Evolutionary conservation across 2,888 invertebrate genomes (phyloP), one percentile per base, ranked within the genome.

Genomic region (Drosophila suboccidentalis): DNA sequence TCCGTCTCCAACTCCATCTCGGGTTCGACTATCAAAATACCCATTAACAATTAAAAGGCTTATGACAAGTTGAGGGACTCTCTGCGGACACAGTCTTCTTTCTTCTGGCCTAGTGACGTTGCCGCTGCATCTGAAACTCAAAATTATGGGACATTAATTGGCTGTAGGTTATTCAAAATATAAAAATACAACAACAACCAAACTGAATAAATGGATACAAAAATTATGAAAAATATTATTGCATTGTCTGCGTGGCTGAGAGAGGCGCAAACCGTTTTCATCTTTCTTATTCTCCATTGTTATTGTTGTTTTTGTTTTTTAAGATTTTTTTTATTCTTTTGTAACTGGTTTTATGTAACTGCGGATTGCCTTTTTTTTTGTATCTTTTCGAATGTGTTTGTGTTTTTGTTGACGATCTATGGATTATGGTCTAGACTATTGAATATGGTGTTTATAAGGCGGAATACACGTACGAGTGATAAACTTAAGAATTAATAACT

Each of bases 121-220:
- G 55, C 38, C 46, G 32, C 38, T 46, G 50, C 53, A 75, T 75
- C 71, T 64, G 65, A 63, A 64, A 70, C 75, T 71, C 63, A 78
- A 90, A 90, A 87, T 84, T 91, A 91, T 91, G 89, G 79, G 90
- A 91, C 91, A 91, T 90, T 91, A 91, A 91, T 91, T 89, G 90
- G 84, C 81, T 68, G 57, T 68, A 68, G 82, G 67, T 81, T 82
- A 71, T 49, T 67, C 62, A 44, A 46, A 17, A 44, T 61, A 38
- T 32, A 10, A 49, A 39, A 39, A 0, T 49, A 17, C 17, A 47
- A 50, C 29, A 26, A 32, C 9, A 38, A 57, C 17, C 55, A 50
- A 50, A 13, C 32, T 8, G 26, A 61, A 63, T 41, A 64, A 69
- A 73, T 68, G 58, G 76, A 84, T 75, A 88, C 77, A 82, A 82